Base-by-base conservation (phyloP, 2,888 invertebrate species). In the Anagyrus pseudococci region DNA sequence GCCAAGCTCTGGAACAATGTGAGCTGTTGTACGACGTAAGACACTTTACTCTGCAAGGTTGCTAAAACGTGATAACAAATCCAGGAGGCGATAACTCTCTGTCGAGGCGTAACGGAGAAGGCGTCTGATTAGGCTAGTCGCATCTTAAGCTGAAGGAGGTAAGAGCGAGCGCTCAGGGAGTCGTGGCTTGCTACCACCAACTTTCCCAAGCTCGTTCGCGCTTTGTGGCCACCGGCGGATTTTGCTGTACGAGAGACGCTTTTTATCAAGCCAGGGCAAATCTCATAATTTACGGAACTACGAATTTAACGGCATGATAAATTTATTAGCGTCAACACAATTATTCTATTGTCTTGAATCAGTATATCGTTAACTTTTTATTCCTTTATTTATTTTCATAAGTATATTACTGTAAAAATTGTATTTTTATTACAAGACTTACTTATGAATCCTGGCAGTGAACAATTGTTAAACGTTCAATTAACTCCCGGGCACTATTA, bases 41-140 rank as follows among this genome's bases (percentile, higher is more conserved):
- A 59, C 55, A 59, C 50, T 55, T 56, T 58, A 55, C 55, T 50
- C 25, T 40, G 55, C 22, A 47, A 54, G 43, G 47, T 59, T 64
- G 65, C 69, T 68, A 37, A 70, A 70, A 68, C 67, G 70, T 62
- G 71, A 72, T 71, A 70, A 73, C 73, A 72, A 75, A 72, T 72
- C 71, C 72, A 58, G 62, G 62, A 55, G 64, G 57, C 69, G 67
- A 69, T 73, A 69, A 68, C 67, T 73, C 72, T 70, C 69, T 68
- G 73, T 72, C 72, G 67, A 49, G 4, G 54, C 23, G 62, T 52
- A 68, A 69, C 67, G 64, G 61, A 65, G 60, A 66, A 65, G 60
- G 63, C 66, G 60, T 69, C 69, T 67, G 70, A 68, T 68, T 68
- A 67, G 65, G 67, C 64, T 67, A 63, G 67, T 67, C 53, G 62